phyloP scores from a whole-genome alignment of 2,888 invertebrate genomes.

The Perizoma affinitatum region DNA sequence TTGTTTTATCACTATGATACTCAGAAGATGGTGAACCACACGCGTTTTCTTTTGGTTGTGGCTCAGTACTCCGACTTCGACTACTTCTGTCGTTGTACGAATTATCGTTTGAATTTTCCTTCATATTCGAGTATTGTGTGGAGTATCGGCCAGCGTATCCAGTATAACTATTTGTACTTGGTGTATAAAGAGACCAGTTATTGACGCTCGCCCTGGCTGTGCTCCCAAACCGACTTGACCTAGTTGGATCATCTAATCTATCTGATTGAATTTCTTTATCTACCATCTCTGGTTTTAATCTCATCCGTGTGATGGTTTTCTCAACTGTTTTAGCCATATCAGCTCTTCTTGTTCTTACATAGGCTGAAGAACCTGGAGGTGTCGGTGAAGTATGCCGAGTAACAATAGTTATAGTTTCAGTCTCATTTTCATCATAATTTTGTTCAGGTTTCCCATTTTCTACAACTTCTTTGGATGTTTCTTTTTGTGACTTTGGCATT shows the following conservation, averaged over 20 bases:
- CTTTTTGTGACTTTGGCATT: slow-evolving; percentile 40
- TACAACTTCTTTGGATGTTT: slow-evolving; percentile 11
- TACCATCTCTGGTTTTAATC: slow-evolving; percentile 81
- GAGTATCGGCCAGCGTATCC: slow-evolving; percentile 79
- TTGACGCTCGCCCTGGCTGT: slow-evolving; percentile 84
- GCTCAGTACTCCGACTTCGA: slow-evolving; percentile 70
- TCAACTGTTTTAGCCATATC: slow-evolving; percentile 90
- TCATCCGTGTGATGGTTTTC: slow-evolving; percentile 86
- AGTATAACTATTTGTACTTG: slow-evolving; percentile 67
- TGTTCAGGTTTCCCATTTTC: slow-evolving; percentile 12
- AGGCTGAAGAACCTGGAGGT: slow-evolving; percentile 86
- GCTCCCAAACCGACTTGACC: slow-evolving; percentile 85
- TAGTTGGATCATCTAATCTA: slow-evolving; percentile 87
- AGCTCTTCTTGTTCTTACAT: slow-evolving; percentile 86
- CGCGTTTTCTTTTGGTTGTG: slow-evolving; percentile 56
- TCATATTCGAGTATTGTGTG: slow-evolving; percentile 70
- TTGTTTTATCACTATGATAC: slow-evolving; percentile 48
- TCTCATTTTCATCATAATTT: slow-evolving; percentile 52
- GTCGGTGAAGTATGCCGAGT: slow-evolving; percentile 92
- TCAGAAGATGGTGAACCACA: slow-evolving; percentile 49
- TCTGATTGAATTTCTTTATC: slow-evolving; percentile 91
- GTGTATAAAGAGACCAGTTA: slow-evolving; percentile 87
- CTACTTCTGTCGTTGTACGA: slow-evolving; percentile 66
- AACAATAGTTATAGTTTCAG: slow-evolving; percentile 85
- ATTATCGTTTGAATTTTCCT: slow-evolving; percentile 56